phyloP scores from a whole-genome alignment of 2,113 vertebrate genomes.

The Limnothrissa miodon region DNA sequence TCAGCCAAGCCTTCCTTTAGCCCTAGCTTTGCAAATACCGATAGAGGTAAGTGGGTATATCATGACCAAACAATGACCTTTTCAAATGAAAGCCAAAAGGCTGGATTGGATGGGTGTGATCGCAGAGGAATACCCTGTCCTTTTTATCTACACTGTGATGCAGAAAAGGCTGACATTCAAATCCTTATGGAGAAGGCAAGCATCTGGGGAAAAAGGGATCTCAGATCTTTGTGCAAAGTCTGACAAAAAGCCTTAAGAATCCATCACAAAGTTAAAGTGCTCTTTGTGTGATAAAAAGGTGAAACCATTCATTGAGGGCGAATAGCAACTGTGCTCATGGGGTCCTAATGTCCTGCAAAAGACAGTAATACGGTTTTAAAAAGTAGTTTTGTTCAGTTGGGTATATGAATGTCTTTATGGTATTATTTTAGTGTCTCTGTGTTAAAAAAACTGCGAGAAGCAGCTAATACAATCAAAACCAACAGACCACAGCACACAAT shows the following conservation, averaged over 20 bases:
- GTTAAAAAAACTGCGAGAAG: neutral
- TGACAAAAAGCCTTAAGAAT: neutral
- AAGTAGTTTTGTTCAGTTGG: neutral
- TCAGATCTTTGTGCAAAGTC: neutral
- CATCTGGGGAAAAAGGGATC: neutral
- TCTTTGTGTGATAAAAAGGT: neutral
- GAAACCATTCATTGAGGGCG: neutral
- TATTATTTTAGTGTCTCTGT: neutral
- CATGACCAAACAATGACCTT: conserved; percentile 43
- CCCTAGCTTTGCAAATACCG: neutral
- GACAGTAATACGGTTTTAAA: too few species aligned
- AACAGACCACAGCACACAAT: neutral
- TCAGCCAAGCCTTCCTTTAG: neutral
- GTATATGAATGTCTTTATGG: neutral
- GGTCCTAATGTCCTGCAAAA: neutral
- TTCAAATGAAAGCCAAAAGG: conserved; percentile 42
- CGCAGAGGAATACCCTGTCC: conserved; percentile 29
- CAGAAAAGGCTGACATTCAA: conserved; percentile 43
- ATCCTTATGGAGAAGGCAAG: conserved; percentile 34
- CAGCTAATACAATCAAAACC: neutral
- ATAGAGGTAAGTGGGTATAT: conserved; percentile 9
- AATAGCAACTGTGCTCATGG: neutral
- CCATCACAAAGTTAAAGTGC: neutral
- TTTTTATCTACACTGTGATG: conserved; percentile 17
- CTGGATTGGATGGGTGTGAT: conserved; percentile 16